Evolutionary conservation across 2,797 vertebrate genomes (phyloP).

Genomic region (Crocodylus rhombifer): DNA sequence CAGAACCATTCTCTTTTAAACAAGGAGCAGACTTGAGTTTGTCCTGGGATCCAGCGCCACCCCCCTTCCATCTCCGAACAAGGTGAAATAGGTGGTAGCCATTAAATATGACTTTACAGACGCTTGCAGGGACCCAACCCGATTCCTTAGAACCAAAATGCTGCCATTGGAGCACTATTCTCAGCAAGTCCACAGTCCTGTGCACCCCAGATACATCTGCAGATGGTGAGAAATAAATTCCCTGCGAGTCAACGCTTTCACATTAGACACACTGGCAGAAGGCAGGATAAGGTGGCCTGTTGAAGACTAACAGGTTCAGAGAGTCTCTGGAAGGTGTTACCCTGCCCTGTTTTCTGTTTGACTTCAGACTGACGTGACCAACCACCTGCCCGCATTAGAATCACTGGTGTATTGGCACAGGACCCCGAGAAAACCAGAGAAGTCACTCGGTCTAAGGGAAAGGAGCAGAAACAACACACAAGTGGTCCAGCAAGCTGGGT

Average conservation of each 20-base stretch:
- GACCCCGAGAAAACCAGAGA: not conserved
- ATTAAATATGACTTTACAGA: not conserved
- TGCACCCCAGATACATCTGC: conserved; percentile 48
- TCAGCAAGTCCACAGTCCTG: conserved; percentile 25
- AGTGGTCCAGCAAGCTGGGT: not conserved
- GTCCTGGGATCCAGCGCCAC: no score
- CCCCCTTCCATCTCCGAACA: no score
- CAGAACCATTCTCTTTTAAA: not conserved
- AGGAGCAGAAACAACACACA: not conserved
- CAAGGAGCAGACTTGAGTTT: not conserved
- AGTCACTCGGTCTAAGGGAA: conserved; percentile 14
- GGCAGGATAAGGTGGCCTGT: no score
- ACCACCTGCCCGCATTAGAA: no score
- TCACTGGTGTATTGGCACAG: not conserved
- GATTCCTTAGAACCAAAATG: conserved; percentile 43
- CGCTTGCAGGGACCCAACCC: conserved; percentile 33
- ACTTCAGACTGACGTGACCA: no score
- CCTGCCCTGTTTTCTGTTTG: no score
- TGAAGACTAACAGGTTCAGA: no score
- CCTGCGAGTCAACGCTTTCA: conserved; percentile 29
- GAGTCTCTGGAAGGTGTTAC: no score
- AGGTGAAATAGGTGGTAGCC: not conserved
- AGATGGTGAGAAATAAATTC: conserved; percentile 53
- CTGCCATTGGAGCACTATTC: conserved; percentile 8
- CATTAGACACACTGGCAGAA: conserved; percentile 36